Evolutionary conservation across 2,113 vertebrate species (phyloP).

Genomic region (Pagrus major): DNA sequence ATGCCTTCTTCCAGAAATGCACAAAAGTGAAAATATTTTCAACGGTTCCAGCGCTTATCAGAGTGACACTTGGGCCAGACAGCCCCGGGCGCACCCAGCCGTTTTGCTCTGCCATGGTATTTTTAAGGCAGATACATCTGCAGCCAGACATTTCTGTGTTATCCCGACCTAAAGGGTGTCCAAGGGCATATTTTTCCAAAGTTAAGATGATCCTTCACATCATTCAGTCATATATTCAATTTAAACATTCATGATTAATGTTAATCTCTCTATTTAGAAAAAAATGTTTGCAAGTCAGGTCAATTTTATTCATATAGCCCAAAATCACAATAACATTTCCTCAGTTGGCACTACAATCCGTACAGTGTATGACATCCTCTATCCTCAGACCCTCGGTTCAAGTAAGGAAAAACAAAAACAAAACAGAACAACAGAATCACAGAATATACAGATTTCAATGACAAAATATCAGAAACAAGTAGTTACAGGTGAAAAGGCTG

Average conservation of each 20-base stretch:
- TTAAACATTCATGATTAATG: constrained; percentile 11
- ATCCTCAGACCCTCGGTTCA: too few species aligned
- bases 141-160: constrained; percentile 12
- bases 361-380: too few species aligned
- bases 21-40: constrained; percentile 37
- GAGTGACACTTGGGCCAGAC: constrained; percentile 35
- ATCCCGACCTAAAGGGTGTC: constrained; percentile 19
- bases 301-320: too few species aligned
- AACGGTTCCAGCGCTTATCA: constrained; percentile 37
- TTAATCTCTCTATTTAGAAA: too few species aligned
- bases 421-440: too few species aligned
- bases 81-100: constrained; percentile 2
- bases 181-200: constrained; percentile 6
- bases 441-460: too few species aligned
- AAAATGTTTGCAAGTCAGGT: too few species aligned
- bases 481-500: too few species aligned
- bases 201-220: not conserved
- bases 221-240: constrained; percentile 1
- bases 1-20: constrained; percentile 2
- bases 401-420: too few species aligned
- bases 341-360: too few species aligned
- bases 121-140: constrained; percentile 25
- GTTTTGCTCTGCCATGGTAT: constrained; percentile 30
- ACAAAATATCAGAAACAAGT: too few species aligned
- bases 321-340: too few species aligned